Evolutionary conservation across 2,888 invertebrate species (phyloP).

Genomic region (Litoditis marina): DNA sequence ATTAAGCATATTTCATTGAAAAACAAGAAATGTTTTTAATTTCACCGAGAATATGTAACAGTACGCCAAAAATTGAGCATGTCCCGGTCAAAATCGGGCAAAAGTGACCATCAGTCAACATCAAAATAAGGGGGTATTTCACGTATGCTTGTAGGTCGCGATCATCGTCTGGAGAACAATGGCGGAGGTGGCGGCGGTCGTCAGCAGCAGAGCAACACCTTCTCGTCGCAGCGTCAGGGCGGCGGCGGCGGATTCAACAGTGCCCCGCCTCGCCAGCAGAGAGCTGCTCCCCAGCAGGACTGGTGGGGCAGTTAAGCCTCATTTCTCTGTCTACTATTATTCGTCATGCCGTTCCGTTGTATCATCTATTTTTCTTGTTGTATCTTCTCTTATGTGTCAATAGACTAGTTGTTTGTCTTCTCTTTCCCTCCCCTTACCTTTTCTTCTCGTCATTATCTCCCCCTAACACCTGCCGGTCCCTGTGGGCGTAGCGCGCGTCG

Average conservation of each 20-base stretch:
- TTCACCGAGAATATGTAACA: too few species aligned
- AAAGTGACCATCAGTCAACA: too few species aligned
- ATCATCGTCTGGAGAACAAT: slow-evolving; percentile 55
- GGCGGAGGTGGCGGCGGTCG: slow-evolving; percentile 11
- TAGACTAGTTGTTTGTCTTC: slow-evolving; percentile 1
- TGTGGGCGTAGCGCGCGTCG: slow-evolving; percentile 17
- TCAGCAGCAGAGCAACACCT: background rate
- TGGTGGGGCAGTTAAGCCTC: slow-evolving; percentile 16
- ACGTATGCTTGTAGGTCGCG: slow-evolving; percentile 39
- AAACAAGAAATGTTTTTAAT: too few species aligned
- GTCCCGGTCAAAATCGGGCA: too few species aligned
- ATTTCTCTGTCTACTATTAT: background rate
- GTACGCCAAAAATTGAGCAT: too few species aligned
- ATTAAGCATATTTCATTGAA: too few species aligned
- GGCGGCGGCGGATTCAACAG: slow-evolving; percentile 21
- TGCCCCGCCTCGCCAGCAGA: slow-evolving; percentile 13
- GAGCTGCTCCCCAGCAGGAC: slow-evolving; percentile 15
- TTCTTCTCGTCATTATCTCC: background rate
- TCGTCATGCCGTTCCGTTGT: background rate
- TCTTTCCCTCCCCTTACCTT: background rate
- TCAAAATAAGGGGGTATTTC: too few species aligned
- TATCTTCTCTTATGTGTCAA: background rate
- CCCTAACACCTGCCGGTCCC: background rate
- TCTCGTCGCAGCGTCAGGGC: slow-evolving; percentile 12
- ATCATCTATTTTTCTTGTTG: background rate